Evolutionary conservation across 2,113 vertebrate species (phyloP).

Genomic region (Heterotilapia buettikoferi): DNA sequence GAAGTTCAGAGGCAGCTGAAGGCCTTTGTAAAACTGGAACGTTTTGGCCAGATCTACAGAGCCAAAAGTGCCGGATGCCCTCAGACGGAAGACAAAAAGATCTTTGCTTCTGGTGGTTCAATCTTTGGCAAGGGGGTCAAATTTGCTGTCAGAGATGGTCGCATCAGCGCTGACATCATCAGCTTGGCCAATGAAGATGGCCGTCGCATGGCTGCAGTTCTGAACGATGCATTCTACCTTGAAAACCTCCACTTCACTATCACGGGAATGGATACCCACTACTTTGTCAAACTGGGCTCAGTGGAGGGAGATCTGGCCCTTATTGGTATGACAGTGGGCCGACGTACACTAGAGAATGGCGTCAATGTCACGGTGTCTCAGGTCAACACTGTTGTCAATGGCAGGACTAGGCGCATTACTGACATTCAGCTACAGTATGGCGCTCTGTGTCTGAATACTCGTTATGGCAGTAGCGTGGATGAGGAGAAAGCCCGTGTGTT

Average conservation of each 20-base stretch:
- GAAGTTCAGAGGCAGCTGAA: constrained; percentile 97
- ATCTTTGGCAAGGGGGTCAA: constrained; percentile 94
- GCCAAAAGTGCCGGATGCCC: constrained; percentile 84
- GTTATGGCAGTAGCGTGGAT: constrained; percentile 88
- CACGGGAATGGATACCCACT: constrained; percentile 85
- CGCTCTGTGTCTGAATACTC: constrained; percentile 82
- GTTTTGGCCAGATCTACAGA: constrained; percentile 85
- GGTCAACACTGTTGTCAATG: constrained; percentile 86
- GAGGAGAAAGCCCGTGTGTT: constrained; percentile 90
- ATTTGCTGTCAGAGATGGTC: constrained; percentile 86
- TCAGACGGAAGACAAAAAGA: constrained; percentile 72
- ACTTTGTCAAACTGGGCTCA: constrained; percentile 88
- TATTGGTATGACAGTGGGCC: constrained; percentile 89
- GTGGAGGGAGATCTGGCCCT: constrained; percentile 87
- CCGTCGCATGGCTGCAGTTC: constrained; percentile 85
- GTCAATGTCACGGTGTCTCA: constrained; percentile 95
- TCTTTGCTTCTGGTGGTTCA: constrained; percentile 84
- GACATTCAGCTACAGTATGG: constrained; percentile 89
- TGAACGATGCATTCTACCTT: constrained; percentile 89
- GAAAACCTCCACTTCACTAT: constrained; percentile 93
- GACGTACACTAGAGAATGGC: constrained; percentile 90
- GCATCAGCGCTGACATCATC: constrained; percentile 90
- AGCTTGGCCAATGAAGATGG: constrained; percentile 92
- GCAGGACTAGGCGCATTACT: constrained; percentile 94
- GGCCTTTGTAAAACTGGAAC: constrained; percentile 92